Evolutionary conservation across 2,888 invertebrate species (phyloP).

Genomic region (Labia minor): DNA sequence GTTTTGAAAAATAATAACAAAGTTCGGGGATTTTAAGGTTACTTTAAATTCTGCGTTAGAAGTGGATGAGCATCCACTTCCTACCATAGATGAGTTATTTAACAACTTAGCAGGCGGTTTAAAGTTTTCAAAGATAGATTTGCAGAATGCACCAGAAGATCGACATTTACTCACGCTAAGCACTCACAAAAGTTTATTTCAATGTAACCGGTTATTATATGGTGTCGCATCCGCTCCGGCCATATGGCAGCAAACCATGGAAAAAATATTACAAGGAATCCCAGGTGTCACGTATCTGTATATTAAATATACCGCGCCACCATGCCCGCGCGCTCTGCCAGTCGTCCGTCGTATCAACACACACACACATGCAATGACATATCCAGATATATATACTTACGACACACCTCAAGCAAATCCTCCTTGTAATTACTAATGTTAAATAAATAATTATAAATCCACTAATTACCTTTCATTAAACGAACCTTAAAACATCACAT

Average conservation of each 20-base stretch:
- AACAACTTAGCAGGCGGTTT: conserved; percentile 25
- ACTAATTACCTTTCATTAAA: no score
- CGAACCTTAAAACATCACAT: no score
- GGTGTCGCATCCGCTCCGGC: conserved; percentile 33
- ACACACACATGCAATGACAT: no score
- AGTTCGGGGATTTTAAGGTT: conserved; percentile 28
- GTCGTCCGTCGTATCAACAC: no score
- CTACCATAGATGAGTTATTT: conserved; percentile 25
- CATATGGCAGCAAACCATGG: conserved; percentile 33
- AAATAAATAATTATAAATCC: no score
- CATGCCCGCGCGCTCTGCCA: no score
- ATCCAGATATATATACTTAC: no score
- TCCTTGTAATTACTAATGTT: no score
- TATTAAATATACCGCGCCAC: no score
- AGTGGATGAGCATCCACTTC: conserved; percentile 26
- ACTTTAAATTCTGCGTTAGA: conserved; percentile 24
- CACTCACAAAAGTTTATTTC: conserved; percentile 33
- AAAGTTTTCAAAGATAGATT: conserved; percentile 30
- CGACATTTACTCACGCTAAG: conserved; percentile 29
- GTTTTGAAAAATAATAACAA: conserved; percentile 28
- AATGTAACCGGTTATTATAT: conserved; percentile 32
- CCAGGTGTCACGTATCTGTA: no score
- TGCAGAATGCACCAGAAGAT: conserved; percentile 31
- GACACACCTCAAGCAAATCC: no score
- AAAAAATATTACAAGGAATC: conserved; percentile 30